phyloP scores from a whole-genome alignment of 2,888 invertebrate genomes.

The Drosophila acutilabella region DNA sequence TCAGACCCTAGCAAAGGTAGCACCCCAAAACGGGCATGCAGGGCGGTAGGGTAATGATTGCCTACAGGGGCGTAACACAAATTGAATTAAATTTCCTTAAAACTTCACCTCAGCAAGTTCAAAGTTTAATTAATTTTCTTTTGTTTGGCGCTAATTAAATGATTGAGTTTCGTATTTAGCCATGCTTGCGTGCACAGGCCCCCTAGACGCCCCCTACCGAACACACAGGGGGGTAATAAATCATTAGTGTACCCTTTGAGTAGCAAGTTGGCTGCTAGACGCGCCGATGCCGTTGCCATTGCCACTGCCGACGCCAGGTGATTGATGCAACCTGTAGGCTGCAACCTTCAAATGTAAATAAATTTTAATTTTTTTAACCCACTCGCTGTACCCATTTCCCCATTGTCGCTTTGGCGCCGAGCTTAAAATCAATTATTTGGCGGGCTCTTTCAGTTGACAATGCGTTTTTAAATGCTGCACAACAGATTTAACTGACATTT shows the following conservation, averaged over 20 bases:
- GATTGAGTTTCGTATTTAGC: conserved; percentile 78
- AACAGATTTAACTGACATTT: conserved; percentile 27
- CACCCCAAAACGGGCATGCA: too few species aligned
- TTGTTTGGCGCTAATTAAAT: conserved; percentile 76
- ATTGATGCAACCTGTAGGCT: conserved; percentile 65
- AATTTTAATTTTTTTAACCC: conserved; percentile 34
- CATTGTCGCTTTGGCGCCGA: neutral
- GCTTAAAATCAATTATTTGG: conserved; percentile 26
- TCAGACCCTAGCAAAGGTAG: conserved; percentile 39
- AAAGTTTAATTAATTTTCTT: conserved; percentile 79
- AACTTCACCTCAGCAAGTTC: conserved; percentile 63
- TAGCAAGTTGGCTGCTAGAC: conserved; percentile 41
- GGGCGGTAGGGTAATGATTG: neutral
- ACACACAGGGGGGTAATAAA: conserved; percentile 57
- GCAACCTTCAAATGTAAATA: conserved; percentile 57
- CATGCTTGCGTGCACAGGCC: conserved; percentile 40
- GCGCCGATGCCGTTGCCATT: conserved; percentile 37
- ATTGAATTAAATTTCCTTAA: conserved; percentile 75
- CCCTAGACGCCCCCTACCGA: neutral
- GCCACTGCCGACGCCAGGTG: conserved; percentile 45
- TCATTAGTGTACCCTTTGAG: conserved; percentile 70
- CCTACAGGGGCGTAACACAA: conserved; percentile 55
- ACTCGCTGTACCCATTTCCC: neutral
- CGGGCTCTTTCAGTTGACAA: conserved; percentile 12
- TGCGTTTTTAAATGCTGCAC: conserved; percentile 26